Evolutionary conservation across 2,113 vertebrate genomes (phyloP).

Genomic region (Podilymbus podiceps): DNA sequence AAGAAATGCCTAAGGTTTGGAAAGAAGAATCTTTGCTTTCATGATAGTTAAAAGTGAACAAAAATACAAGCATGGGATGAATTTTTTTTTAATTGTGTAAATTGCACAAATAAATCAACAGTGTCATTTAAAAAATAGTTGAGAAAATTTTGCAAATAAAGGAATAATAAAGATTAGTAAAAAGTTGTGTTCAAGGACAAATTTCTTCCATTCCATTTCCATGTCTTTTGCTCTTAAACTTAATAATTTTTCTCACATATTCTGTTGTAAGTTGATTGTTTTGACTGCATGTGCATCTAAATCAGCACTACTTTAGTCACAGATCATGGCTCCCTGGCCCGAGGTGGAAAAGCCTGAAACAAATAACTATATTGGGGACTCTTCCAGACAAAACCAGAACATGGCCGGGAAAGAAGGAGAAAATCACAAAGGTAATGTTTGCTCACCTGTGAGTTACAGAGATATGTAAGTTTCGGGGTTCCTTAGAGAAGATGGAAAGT

Average conservation of each 20-base stretch:
- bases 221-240: not conserved
- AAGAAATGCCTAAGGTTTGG: not conserved
- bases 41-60: not conserved
- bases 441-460: not conserved
- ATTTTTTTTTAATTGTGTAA: not conserved
- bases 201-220: not conserved
- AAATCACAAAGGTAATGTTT: slow-evolving; percentile 53
- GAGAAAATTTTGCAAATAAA: not conserved
- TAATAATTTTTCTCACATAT: not conserved
- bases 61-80: not conserved
- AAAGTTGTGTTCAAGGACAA: not conserved
- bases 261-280: not conserved
- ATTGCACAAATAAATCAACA: not conserved
- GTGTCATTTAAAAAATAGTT: not conserved
- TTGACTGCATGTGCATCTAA: not conserved
- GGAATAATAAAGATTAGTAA: not conserved
- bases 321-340: slow-evolving; percentile 89
- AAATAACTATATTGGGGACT: slow-evolving; percentile 53
- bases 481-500: not conserved
- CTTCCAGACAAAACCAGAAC: slow-evolving; percentile 32
- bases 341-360: slow-evolving; percentile 74
- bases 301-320: not conserved
- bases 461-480: not conserved
- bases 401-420: slow-evolving; percentile 44
- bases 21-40: not conserved